Evolutionary conservation across 2,888 invertebrate genomes (phyloP).

Genomic region (Muschampia plurimacula): DNA sequence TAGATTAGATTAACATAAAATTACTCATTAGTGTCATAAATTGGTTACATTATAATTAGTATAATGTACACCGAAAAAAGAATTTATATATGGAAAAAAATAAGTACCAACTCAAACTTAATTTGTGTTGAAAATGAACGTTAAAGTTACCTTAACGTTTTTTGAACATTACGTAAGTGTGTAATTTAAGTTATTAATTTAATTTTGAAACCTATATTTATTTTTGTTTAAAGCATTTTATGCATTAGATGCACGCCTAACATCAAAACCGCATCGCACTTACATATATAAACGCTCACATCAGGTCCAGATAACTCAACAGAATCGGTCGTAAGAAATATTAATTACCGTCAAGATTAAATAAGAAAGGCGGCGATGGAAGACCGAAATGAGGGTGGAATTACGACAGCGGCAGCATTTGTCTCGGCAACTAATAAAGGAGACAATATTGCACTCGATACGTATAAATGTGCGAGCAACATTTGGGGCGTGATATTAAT

Average conservation of each 20-base stretch:
- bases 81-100: too few relatives aligned
- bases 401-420: constrained; percentile 78
- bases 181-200: too few relatives aligned
- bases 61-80: too few relatives aligned
- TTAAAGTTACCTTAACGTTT: too few relatives aligned
- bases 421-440: constrained; percentile 84
- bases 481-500: constrained; percentile 85
- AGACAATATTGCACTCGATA: constrained; percentile 86
- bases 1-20: too few relatives aligned
- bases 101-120: too few relatives aligned
- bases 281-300: neutral
- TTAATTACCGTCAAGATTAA: constrained; percentile 81
- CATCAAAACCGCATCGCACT: neutral
- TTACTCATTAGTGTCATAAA: too few relatives aligned
- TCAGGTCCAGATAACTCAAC: constrained; percentile 15
- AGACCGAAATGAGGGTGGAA: constrained; percentile 70
- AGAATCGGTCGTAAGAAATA: constrained; percentile 59
- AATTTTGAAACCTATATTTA: neutral
- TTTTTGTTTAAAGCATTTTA: neutral
- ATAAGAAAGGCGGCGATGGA: constrained; percentile 78
- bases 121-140: too few relatives aligned
- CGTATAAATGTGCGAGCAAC: constrained; percentile 84
- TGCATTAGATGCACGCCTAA: neutral
- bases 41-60: too few relatives aligned
- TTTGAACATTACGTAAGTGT: too few relatives aligned